Evolutionary conservation across 2,113 vertebrate species (phyloP).

Genomic region (Gymnogyps californianus): DNA sequence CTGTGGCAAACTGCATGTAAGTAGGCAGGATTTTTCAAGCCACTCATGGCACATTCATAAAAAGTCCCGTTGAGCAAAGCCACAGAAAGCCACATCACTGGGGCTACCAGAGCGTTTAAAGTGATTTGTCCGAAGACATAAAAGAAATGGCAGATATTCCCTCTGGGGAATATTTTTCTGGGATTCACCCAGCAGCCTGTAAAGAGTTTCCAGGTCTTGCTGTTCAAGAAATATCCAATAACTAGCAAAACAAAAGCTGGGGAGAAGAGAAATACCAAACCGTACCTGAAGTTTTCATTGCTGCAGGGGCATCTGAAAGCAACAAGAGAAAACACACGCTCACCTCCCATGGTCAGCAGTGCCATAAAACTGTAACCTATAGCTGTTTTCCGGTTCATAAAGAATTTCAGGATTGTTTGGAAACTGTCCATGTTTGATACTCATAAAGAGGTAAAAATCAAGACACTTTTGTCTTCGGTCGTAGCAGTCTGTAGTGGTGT

Average conservation of each 20-base stretch:
- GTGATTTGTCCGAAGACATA: slow-evolving; percentile 65
- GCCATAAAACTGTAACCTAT: slow-evolving; percentile 94
- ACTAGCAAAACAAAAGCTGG: slow-evolving; percentile 85
- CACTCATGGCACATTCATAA: slow-evolving; percentile 91
- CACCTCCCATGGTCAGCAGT: slow-evolving; percentile 85
- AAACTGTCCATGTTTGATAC: slow-evolving; percentile 81
- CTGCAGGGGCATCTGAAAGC: slow-evolving; percentile 94
- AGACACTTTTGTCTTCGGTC: accelerated
- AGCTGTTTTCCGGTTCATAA: slow-evolving; percentile 83
- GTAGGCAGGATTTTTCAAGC: slow-evolving; percentile 74
- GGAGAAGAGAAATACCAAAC: slow-evolving; percentile 84
- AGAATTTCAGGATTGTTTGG: slow-evolving; percentile 80
- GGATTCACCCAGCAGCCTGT: slow-evolving; percentile 88
- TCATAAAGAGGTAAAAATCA: background rate
- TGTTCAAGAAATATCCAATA: slow-evolving; percentile 83
- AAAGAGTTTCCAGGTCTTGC: slow-evolving; percentile 84
- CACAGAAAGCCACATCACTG: slow-evolving; percentile 91
- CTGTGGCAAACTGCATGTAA: slow-evolving; percentile 78
- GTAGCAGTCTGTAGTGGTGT: background rate
- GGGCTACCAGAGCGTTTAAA: slow-evolving; percentile 81
- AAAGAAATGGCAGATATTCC: slow-evolving; percentile 59
- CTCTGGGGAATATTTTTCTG: slow-evolving; percentile 69
- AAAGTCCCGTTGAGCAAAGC: slow-evolving; percentile 91
- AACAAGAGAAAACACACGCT: slow-evolving; percentile 86
- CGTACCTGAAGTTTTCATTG: slow-evolving; percentile 83